These are phyloP conservation scores for Triplophysa tibetana DNA, from an alignment of 2,113 vertebrate genomes.

Conservation along the genomic window DNA sequence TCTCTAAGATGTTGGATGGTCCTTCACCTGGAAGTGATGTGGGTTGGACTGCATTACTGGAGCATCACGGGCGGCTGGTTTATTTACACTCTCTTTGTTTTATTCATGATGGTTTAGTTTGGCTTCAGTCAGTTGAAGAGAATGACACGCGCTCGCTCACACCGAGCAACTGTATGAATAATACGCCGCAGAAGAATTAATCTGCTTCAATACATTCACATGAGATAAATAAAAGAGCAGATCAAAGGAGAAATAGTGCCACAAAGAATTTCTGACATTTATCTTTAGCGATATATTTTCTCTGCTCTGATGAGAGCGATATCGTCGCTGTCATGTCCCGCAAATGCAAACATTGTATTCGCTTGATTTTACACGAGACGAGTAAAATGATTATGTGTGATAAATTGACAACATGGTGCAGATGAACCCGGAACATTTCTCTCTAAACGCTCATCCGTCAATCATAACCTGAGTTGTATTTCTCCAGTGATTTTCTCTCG, in stretches of 20 bases:
- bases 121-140: slow-evolving; percentile 66
- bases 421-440: background rate
- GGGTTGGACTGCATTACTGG: slow-evolving; percentile 56
- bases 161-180: slow-evolving; percentile 66
- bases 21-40: slow-evolving; percentile 65
- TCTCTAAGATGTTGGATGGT: slow-evolving; percentile 55
- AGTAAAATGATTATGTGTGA: too few species aligned
- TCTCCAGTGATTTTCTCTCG: slow-evolving; percentile 56
- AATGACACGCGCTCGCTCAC: slow-evolving; percentile 63
- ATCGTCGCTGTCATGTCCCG: too few species aligned
- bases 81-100: slow-evolving; percentile 70
- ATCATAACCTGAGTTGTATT: slow-evolving; percentile 43
- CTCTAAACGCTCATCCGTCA: slow-evolving; percentile 58
- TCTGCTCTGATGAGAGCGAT: background rate
- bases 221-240: slow-evolving; percentile 32
- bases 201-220: slow-evolving; percentile 70
- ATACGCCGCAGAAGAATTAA: slow-evolving; percentile 68
- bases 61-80: slow-evolving; percentile 63
- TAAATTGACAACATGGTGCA: too few species aligned
- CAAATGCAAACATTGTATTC: too few species aligned
- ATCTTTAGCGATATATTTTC: background rate
- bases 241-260: slow-evolving; percentile 23
- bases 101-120: slow-evolving; percentile 73
- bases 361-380: too few species aligned
- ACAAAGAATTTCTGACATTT: background rate